A percentile compares a stretch with the other conserved stretches of the same genome.
Evolutionary conservation across 2,113 vertebrate genomes (phyloP).

Genomic region (Labrus mixtus): DNA sequence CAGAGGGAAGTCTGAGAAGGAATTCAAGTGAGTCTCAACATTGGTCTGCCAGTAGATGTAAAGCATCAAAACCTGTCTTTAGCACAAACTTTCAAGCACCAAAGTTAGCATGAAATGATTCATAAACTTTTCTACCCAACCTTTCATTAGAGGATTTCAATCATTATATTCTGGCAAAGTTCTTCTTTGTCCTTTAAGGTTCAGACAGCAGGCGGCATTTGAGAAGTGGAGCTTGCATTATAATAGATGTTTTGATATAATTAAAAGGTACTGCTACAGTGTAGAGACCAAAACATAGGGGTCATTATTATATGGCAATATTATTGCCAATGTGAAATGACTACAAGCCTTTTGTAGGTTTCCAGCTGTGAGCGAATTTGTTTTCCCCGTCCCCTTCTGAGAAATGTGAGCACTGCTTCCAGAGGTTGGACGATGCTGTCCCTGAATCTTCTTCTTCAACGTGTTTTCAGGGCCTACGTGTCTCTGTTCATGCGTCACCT

Average conservation of each 20-base stretch:
- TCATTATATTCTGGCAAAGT: background rate
- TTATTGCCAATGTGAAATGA: too few relatives aligned
- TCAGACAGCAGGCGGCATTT: background rate
- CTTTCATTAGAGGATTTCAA: background rate
- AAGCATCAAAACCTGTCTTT: background rate
- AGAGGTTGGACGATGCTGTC: background rate
- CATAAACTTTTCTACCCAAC: background rate
- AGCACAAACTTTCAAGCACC: background rate
- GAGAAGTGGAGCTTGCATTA: background rate
- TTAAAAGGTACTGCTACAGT: background rate
- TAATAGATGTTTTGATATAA: too few relatives aligned
- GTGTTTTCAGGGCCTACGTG: conserved; percentile 90
- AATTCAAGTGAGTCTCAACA: conserved; percentile 92
- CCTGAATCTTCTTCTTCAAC: background rate
- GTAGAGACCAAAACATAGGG: background rate
- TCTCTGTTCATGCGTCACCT: conserved; percentile 98
- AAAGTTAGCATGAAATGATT: background rate
- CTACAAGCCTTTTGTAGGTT: too few relatives aligned
- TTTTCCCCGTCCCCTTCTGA: background rate
- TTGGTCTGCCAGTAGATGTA: background rate
- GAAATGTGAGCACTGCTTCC: background rate
- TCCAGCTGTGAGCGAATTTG: too few relatives aligned
- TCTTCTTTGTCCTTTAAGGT: background rate
- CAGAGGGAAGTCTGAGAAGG: conserved; percentile 97
- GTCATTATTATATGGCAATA: too few relatives aligned